A percentile compares a stretch with the other conserved stretches of the same genome.
phyloP scores from a whole-genome alignment of 2,113 vertebrate species.

The Nothobranchius furzeri region DNA sequence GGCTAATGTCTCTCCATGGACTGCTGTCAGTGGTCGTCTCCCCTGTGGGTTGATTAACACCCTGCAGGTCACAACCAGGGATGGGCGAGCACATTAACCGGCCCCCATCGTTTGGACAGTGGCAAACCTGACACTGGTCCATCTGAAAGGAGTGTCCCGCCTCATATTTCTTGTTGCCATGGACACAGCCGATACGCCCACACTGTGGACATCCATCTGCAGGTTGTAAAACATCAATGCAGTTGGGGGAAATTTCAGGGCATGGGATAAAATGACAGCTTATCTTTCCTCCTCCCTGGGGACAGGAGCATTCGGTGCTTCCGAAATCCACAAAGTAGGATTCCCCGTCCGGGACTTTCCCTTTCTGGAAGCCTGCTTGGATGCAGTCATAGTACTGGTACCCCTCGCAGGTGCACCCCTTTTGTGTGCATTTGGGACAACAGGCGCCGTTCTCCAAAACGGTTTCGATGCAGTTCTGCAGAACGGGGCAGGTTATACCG shows the following conservation, averaged over 20 bases:
- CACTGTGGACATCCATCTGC: constrained; percentile 89
- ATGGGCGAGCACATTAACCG: constrained; percentile 90
- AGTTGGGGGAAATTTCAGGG: constrained; percentile 89
- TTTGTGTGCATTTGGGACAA: constrained; percentile 85
- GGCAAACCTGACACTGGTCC: constrained; percentile 88
- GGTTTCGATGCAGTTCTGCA: constrained; percentile 88
- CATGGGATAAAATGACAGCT: constrained; percentile 93
- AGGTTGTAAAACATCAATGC: constrained; percentile 84
- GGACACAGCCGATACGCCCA: constrained; percentile 85
- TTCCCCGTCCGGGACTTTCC: constrained; percentile 90
- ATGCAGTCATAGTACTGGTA: constrained; percentile 97
- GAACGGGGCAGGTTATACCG: constrained; percentile 78
- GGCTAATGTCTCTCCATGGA: constrained; percentile 74
- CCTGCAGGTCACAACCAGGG: constrained; percentile 74
- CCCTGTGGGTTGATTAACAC: constrained; percentile 37
- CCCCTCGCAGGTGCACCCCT: constrained; percentile 89
- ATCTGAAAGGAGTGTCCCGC: constrained; percentile 90
- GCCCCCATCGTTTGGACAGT: constrained; percentile 88
- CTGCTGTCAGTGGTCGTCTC: constrained; percentile 64
- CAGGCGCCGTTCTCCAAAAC: constrained; percentile 82
- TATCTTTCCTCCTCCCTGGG: constrained; percentile 89
- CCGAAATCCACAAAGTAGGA: constrained; percentile 97
- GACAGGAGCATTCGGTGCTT: constrained; percentile 94
- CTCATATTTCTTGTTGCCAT: constrained; percentile 83
- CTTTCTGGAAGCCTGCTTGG: constrained; percentile 85